Conservation (phyloP, 1,140 invertebrate species). For the Drosophila lowei region DNA sequence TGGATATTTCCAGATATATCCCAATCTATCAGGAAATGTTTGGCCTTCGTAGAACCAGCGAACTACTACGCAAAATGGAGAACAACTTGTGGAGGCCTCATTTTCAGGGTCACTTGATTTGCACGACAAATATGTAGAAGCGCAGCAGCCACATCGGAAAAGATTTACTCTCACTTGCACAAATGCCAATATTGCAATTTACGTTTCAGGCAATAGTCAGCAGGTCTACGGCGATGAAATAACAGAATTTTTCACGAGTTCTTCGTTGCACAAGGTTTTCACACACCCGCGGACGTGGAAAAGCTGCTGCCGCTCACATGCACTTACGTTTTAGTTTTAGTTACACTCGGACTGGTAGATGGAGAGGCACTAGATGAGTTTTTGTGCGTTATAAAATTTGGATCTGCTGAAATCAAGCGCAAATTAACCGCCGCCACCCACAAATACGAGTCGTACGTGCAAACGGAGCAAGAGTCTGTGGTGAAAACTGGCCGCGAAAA, state of each 20-base stretch:
- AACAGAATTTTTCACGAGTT: conserved; percentile 21
- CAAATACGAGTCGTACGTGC: conserved; percentile 35
- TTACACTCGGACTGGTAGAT: conserved; percentile 42
- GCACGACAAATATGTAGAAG: conserved; percentile 13
- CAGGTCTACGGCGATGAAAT: conserved; percentile 44
- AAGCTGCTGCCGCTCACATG: not conserved
- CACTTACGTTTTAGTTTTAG: conserved; percentile 63
- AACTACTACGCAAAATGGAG: not conserved
- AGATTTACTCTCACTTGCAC: conserved; percentile 14
- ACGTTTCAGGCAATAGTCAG: conserved; percentile 42
- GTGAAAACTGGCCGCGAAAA: conserved; percentile 58
- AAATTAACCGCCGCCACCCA: conserved; percentile 74
- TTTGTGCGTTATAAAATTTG: conserved; percentile 57
- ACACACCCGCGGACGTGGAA: conserved; percentile 7
- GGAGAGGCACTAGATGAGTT: conserved; percentile 38
- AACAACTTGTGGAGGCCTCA: conserved; percentile 6
- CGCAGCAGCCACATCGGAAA: conserved; percentile 32
- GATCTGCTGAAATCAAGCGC: conserved; percentile 58
- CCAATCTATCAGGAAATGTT: not conserved
- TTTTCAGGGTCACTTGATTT: conserved; percentile 68
- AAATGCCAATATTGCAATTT: no score
- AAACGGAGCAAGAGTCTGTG: conserved; percentile 52
- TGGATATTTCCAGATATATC: conserved; percentile 25
- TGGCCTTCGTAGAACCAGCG: conserved; percentile 1
- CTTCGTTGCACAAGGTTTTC: conserved; percentile 21